Percentiles rank a stretch among this genome's conserved stretches.
These are phyloP conservation scores for Pectinophora gossypiella DNA, from an alignment of 1,140 invertebrate genomes.

Conservation along the genomic window DNA sequence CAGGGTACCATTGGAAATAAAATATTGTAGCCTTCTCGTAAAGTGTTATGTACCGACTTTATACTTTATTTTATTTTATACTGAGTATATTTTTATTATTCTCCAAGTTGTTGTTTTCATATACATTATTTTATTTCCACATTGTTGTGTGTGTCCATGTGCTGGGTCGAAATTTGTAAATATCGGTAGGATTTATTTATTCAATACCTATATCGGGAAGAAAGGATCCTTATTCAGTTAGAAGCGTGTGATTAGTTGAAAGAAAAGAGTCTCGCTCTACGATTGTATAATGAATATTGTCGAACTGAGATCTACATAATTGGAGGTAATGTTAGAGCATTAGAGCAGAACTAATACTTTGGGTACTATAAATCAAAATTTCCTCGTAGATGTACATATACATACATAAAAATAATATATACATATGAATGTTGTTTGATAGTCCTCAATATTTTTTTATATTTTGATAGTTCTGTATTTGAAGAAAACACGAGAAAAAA, in stretches of 20 bases:
- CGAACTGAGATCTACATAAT: constrained; percentile 54
- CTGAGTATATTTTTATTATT: constrained; percentile 27
- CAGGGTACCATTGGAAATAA: constrained; percentile 70
- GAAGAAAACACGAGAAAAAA: constrained; percentile 57
- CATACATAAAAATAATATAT: constrained; percentile 67
- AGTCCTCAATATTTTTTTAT: constrained; percentile 76
- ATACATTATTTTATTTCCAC: constrained; percentile 64
- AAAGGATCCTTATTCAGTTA: constrained; percentile 34
- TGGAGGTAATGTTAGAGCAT: constrained; percentile 63
- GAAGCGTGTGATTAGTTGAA: constrained; percentile 38
- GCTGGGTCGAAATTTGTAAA: constrained; percentile 71
- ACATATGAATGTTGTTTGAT: constrained; percentile 74
- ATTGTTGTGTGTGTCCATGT: constrained; percentile 68
- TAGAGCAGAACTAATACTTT: constrained; percentile 68
- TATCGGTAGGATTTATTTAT: constrained; percentile 71
- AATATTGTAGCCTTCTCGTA: constrained; percentile 59
- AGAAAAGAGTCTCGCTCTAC: neutral
- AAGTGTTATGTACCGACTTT: constrained; percentile 42
- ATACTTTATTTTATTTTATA: constrained; percentile 33
- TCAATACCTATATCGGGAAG: constrained; percentile 39
- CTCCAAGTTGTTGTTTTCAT: constrained; percentile 41
- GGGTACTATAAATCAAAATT: constrained; percentile 64
- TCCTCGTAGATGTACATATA: constrained; percentile 68
- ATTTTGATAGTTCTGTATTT: constrained; percentile 77
- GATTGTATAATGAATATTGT: neutral